Evolutionary conservation across 2,888 invertebrate genomes (phyloP), one percentile per base, ranked within the genome.

Genomic region (Epistrophe grossulariae): DNA sequence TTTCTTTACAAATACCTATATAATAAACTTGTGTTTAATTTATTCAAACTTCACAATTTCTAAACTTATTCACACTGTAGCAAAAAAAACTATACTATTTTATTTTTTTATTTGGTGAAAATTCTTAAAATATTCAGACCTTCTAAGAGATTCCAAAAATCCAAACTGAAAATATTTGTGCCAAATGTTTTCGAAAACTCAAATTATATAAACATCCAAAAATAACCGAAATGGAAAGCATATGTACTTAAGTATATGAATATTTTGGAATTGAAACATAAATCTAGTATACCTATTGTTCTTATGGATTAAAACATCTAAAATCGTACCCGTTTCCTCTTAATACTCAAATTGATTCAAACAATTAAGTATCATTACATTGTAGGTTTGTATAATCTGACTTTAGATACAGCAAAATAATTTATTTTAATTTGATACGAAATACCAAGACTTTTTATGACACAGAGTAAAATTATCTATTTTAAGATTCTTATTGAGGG

Each of bases 121-220:
- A 9, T 35, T 9, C 35, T 35, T 35, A 7, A 35, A 64, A 10
- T n/a, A 28, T n/a, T 13, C 17, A 11, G 15, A 71, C 80, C 66
- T 59, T 66, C 71, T 52, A 15, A 68, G n/a, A 17, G 9, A 72
- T 71, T 82, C 57, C 40, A 38, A 59, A 57, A 73, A n/a, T 11
- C 52, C 19, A 66, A 82, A 74, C 74, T 74, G 45, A 79, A 78
- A 50, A 74, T 24, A 59, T 66, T 81, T 71, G 15, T 50, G 24
- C 45, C 40, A 48, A 70, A 57, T 43, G 48, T 73, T 60, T 78
- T 50, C n/a, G 62, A 79, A 74, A 85, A 85, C 52, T 48, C 57
- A 70, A 88, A 85, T 92, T 92, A 91, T 55, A 24, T 52, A 92
- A 92, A 89, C 89, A 84, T 88, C 90, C 91, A 92, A 89, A 91